Evolutionary conservation across 2,797 vertebrate species (phyloP).

Genomic region (Pipistrellus nathusii): DNA sequence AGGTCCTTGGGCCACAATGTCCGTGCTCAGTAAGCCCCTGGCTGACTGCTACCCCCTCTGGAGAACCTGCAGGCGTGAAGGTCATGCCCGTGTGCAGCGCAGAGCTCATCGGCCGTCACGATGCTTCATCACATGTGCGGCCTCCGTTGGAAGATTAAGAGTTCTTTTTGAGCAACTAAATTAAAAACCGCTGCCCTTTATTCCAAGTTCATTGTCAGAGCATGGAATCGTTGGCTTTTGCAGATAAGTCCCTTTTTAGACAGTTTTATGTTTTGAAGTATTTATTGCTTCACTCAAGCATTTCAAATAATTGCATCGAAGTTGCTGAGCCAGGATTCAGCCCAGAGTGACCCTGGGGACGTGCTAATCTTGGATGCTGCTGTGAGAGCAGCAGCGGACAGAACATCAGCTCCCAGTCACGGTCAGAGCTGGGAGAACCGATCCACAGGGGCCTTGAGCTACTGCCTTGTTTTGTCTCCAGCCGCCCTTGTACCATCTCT

Average conservation of each 20-base stretch:
- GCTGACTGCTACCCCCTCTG: neutral
- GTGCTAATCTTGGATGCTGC: neutral
- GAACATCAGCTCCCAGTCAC: neutral
- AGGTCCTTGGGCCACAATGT: conserved; percentile 81
- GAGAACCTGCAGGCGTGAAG: conserved; percentile 66
- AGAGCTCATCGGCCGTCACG: conserved; percentile 76
- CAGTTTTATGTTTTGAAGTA: conserved; percentile 30
- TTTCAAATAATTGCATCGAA: neutral
- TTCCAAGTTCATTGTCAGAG: conserved; percentile 78
- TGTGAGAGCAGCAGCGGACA: neutral
- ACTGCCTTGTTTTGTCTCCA: neutral
- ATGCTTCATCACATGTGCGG: conserved; percentile 69
- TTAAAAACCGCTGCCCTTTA: neutral
- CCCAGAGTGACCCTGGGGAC: neutral
- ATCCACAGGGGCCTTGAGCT: conserved; percentile 36
- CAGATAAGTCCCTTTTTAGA: neutral
- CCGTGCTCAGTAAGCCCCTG: conserved; percentile 85
- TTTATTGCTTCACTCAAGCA: neutral
- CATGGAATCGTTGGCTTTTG: conserved; percentile 14
- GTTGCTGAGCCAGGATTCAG: conserved; percentile 12
- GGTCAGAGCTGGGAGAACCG: neutral
- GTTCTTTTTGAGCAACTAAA: conserved; percentile 27
- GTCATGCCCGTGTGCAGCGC: conserved; percentile 70
- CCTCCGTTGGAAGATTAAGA: neutral
- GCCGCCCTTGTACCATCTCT: neutral